Conservation (phyloP, 2,797 vertebrate species). For the Fundulus diaphanus region DNA sequence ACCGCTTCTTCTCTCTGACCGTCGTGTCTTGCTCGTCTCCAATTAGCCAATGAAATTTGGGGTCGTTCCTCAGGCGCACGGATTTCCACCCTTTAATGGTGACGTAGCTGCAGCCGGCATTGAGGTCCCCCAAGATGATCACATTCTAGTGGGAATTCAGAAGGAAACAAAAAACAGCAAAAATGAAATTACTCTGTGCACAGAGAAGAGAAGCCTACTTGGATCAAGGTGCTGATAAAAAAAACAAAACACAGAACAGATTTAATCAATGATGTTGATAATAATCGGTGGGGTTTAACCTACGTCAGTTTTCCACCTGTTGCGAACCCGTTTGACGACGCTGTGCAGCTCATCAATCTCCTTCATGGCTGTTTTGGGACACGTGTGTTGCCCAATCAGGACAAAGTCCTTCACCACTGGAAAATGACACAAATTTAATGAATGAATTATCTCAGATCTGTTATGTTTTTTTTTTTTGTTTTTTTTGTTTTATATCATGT, state of each 20-base stretch:
- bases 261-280: neutral
- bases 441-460: neutral
- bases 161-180: constrained; percentile 21
- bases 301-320: constrained; percentile 84
- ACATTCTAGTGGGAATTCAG: constrained; percentile 75
- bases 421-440: neutral
- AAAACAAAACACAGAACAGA: neutral
- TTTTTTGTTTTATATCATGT: too few species aligned
- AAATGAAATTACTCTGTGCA: neutral
- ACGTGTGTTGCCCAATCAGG: constrained; percentile 84
- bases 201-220: constrained; percentile 1
- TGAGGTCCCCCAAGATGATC: constrained; percentile 87
- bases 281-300: constrained; percentile 8
- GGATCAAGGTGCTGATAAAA: neutral
- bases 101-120: constrained; percentile 85
- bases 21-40: constrained; percentile 86
- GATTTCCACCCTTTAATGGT: constrained; percentile 79
- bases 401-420: constrained; percentile 84
- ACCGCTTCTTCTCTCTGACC: constrained; percentile 82
- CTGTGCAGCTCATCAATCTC: constrained; percentile 83
- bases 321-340: constrained; percentile 78
- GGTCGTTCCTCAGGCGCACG: constrained; percentile 77
- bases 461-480: too few species aligned
- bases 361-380: constrained; percentile 82
- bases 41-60: constrained; percentile 85